Conservation (phyloP, 2,888 invertebrate genomes). For the Scaptomyza flava region DNA sequence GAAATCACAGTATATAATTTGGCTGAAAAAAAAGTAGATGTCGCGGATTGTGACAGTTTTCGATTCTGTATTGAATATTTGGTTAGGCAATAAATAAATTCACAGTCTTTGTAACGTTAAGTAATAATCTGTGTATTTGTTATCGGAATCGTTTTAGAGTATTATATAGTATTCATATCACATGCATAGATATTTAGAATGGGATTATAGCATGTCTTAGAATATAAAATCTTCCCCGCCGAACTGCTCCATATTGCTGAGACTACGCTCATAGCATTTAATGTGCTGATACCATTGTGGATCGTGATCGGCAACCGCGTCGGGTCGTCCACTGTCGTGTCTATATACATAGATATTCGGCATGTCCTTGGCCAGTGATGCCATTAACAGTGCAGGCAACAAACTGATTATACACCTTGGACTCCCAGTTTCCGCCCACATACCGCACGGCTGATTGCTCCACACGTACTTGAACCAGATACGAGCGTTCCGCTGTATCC, state of each 20-base stretch:
- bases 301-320: slow-evolving; percentile 84
- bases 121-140: background rate
- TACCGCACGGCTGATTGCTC: slow-evolving; percentile 87
- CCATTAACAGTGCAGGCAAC: slow-evolving; percentile 85
- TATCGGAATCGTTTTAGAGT: background rate
- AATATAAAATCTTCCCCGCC: slow-evolving; percentile 66
- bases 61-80: background rate
- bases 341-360: slow-evolving; percentile 91
- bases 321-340: slow-evolving; percentile 86
- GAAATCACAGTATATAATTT: no score
- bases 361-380: slow-evolving; percentile 88
- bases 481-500: slow-evolving; percentile 86
- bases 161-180: slow-evolving; percentile 21
- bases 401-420: slow-evolving; percentile 88
- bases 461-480: slow-evolving; percentile 87
- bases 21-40: background rate
- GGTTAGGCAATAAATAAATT: background rate
- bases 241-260: slow-evolving; percentile 61
- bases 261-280: slow-evolving; percentile 78
- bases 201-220: slow-evolving; percentile 16
- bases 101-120: background rate
- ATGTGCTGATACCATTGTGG: slow-evolving; percentile 86
- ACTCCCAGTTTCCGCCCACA: slow-evolving; percentile 89
- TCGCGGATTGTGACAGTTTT: background rate
- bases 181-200: slow-evolving; percentile 3